Percentiles rank a stretch among this genome's conserved stretches.
These are phyloP conservation scores for Dasyprocta punctata DNA, from an alignment of 2,113 vertebrate species.

Conservation along the genomic window DNA sequence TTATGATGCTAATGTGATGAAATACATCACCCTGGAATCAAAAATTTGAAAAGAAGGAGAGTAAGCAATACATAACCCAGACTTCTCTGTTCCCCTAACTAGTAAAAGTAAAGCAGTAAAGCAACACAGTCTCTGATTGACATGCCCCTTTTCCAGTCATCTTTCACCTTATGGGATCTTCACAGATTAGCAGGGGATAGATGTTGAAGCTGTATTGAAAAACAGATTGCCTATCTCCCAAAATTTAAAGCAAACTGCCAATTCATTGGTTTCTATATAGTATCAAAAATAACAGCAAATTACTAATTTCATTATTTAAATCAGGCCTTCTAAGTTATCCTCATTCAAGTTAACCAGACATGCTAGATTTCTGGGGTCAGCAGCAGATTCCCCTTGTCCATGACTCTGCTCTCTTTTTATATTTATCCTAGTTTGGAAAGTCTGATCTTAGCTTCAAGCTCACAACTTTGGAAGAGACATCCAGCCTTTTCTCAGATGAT, in stretches of 20 bases:
- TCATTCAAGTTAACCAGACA: not conserved
- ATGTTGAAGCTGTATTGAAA: conserved; percentile 22
- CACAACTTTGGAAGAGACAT: not conserved
- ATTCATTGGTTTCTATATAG: not conserved
- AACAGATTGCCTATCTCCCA: not conserved
- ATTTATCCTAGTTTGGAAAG: not conserved
- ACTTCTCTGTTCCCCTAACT: not conserved
- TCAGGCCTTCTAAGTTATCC: not conserved
- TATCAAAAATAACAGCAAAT: not conserved
- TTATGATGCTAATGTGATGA: conserved; percentile 6
- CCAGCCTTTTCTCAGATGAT: not conserved
- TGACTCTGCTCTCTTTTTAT: not conserved
- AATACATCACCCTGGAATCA: conserved; percentile 29
- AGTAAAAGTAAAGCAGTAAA: conserved; percentile 50
- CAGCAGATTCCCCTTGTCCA: not conserved
- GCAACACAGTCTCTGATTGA: not conserved
- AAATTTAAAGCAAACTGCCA: not conserved
- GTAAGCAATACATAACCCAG: not conserved
- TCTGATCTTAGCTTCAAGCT: not conserved
- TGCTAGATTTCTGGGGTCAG: not conserved
- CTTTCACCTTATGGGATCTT: conserved; percentile 24
- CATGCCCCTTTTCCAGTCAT: conserved; percentile 17
- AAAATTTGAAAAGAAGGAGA: conserved; percentile 26
- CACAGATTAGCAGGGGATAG: not conserved
- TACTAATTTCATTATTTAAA: not conserved